Evolutionary conservation across 1,140 invertebrate species (phyloP), one percentile per base, ranked within the genome.

Genomic region (Ctenoplectra terminalis): DNA sequence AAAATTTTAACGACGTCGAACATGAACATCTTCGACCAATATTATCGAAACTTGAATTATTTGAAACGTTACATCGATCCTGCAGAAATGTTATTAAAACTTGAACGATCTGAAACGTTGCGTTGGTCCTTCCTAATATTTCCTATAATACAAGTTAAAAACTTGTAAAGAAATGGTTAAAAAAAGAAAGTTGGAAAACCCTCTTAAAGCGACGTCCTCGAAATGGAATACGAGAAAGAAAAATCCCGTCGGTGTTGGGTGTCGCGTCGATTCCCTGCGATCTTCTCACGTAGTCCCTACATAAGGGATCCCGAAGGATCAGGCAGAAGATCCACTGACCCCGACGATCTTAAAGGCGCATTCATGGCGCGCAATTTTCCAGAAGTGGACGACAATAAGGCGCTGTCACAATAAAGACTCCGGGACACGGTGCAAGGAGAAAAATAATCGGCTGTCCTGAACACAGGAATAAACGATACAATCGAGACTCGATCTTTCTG

Each of bases 351-450:
- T 87, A 64, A 80, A 74, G 85, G 58, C 61, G 78, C 90, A 90
- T 91, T 91, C 87, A 91, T 82, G 78, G 81, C 72, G 89, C 84
- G 90, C 91, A 92, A 92, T 92, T 92, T 92, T 92, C 88, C 90
- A 92, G 90, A 92, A 92, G 88, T 87, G 87, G 81, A 89, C 84
- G 90, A 92, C 90, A 92, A 92, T 88, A 69, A 90, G 84, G 64
- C 74, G 80, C 82, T 91, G 91, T 92, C 90, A 92, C 91, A 92
- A 92, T 92, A 92, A 92, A 82, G 81, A 54, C 69, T 71, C 71
- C 72, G 64, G 71, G 77, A 78, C 73, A 63, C 72, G 54, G 69
- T 66, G 60, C 56, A 73, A 74, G 63, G 60, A 74, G 79, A 83
- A 76, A 90, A 87, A 90, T 88, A 89, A 91, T 90, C 89, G 83